Evolutionary conservation across 2,888 invertebrate species (phyloP).

Genomic region (Pecten maximus): DNA sequence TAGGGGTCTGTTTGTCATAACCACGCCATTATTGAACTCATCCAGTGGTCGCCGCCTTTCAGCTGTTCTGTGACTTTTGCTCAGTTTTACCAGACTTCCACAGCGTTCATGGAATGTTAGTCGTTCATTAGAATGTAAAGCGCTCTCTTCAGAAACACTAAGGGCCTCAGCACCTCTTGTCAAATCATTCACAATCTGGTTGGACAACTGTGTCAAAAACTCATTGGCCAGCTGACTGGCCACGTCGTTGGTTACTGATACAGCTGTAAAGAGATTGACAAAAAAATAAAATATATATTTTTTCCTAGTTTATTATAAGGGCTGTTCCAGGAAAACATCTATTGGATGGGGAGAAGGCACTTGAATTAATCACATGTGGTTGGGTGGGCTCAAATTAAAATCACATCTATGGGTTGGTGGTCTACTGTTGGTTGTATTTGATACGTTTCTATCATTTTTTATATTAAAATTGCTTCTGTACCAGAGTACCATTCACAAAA

Average conservation of each 20-base stretch:
- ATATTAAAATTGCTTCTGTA: too few species aligned
- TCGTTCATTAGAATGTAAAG: slow-evolving; percentile 68
- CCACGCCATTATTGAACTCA: slow-evolving; percentile 82
- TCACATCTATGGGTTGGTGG: too few species aligned
- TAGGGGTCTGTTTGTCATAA: slow-evolving; percentile 81
- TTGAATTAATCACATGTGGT: too few species aligned
- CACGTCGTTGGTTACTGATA: slow-evolving; percentile 66
- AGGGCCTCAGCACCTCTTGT: slow-evolving; percentile 66
- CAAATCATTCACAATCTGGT: slow-evolving; percentile 75
- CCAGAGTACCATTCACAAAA: too few species aligned
- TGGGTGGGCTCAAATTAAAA: too few species aligned
- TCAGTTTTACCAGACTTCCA: slow-evolving; percentile 91
- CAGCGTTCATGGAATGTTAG: slow-evolving; percentile 93
- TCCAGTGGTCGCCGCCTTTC: slow-evolving; percentile 80
- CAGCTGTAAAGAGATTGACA: neutral
- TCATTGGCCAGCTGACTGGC: slow-evolving; percentile 79
- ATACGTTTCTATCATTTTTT: too few species aligned
- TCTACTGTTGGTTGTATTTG: too few species aligned
- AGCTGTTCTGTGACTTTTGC: slow-evolving; percentile 76
- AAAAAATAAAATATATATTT: too few species aligned
- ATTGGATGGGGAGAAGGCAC: too few species aligned
- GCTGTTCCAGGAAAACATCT: too few species aligned
- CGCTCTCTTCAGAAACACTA: slow-evolving; percentile 56
- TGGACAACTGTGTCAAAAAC: slow-evolving; percentile 74
- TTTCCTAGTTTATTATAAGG: too few species aligned